These are phyloP conservation scores for Planiliza haematocheilus DNA, from an alignment of 2,113 vertebrate genomes.

Conservation along the genomic window DNA sequence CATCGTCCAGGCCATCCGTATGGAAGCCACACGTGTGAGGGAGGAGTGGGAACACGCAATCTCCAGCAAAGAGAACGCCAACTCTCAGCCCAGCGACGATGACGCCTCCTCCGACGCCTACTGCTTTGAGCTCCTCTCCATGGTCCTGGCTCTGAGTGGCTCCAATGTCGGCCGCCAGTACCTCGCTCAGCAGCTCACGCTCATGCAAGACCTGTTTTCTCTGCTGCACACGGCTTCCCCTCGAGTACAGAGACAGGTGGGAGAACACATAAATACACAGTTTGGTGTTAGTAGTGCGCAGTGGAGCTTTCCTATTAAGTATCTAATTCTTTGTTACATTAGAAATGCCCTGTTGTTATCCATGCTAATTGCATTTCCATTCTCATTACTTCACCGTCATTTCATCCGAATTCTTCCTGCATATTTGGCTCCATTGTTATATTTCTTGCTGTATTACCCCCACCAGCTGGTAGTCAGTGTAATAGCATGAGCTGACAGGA, in stretches of 20 bases:
- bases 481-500: no score
- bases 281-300: not conserved
- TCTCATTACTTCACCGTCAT: no score
- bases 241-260: slow-evolving; percentile 97
- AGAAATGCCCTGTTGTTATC: no score
- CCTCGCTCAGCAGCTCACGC: slow-evolving; percentile 95
- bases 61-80: slow-evolving; percentile 98
- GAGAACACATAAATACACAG: slow-evolving; percentile 4
- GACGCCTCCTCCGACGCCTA: slow-evolving; percentile 97
- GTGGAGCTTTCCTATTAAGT: not conserved
- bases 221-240: slow-evolving; percentile 97
- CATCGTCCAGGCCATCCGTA: slow-evolving; percentile 98
- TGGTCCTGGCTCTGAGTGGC: slow-evolving; percentile 96
- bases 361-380: not conserved
- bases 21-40: slow-evolving; percentile 97
- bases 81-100: slow-evolving; percentile 96
- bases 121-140: slow-evolving; percentile 97
- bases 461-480: slow-evolving; percentile 10
- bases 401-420: not conserved
- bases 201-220: slow-evolving; percentile 97
- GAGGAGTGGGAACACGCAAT: slow-evolving; percentile 99
- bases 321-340: no score
- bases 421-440: not conserved
- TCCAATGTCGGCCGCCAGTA: slow-evolving; percentile 98
- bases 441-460: not conserved